phyloP scores from a whole-genome alignment of 2,797 vertebrate species.

The Parotocinclus haroldoi region DNA sequence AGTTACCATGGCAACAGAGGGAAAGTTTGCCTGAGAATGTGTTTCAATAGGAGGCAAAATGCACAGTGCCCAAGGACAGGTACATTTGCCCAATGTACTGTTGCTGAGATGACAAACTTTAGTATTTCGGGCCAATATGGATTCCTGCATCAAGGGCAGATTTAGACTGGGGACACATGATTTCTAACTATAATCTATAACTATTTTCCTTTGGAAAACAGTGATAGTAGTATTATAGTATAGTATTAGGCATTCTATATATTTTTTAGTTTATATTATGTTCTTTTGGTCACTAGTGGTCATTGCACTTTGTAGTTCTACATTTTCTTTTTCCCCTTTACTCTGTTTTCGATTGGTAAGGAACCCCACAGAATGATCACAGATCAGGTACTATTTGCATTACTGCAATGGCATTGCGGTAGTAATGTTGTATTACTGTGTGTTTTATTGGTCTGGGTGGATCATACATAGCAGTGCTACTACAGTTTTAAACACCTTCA shows the following conservation, averaged over 20 bases:
- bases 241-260: too few species aligned
- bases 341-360: too few species aligned
- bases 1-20: conserved; percentile 62
- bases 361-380: too few species aligned
- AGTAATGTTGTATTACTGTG: too few species aligned
- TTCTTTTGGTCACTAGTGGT: too few species aligned
- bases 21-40: conserved; percentile 61
- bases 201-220: background rate
- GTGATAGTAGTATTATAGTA: background rate
- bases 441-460: background rate
- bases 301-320: too few species aligned
- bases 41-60: conserved; percentile 55
- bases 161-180: conserved; percentile 18
- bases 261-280: too few species aligned
- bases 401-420: too few species aligned
- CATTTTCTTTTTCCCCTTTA: too few species aligned
- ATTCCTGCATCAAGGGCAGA: conserved; percentile 37
- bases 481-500: background rate
- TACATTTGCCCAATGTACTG: conserved; percentile 62
- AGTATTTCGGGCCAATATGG: conserved; percentile 46
- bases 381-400: too few species aligned
- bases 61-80: conserved; percentile 61
- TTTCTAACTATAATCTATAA: background rate
- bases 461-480: too few species aligned
- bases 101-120: conserved; percentile 57